Conservation (phyloP, 2,113 vertebrate species). For the Phoxinus phoxinus region DNA sequence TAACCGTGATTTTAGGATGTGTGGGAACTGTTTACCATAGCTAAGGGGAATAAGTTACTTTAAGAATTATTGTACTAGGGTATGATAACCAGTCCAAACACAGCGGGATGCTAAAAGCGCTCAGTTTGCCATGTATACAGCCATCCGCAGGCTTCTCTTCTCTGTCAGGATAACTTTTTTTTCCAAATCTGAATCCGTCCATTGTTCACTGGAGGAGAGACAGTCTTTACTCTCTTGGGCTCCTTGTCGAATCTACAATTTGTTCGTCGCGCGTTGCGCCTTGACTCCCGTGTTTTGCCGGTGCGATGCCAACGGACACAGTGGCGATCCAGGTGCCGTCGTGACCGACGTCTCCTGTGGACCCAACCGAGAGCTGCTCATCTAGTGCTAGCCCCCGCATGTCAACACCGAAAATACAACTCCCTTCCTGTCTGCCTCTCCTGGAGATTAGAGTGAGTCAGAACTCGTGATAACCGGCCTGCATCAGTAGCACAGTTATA, state of each 20-base stretch:
- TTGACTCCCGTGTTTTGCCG: background rate
- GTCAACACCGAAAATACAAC: slow-evolving; percentile 23
- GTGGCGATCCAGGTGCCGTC: background rate
- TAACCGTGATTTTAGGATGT: too few species aligned
- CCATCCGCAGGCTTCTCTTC: background rate
- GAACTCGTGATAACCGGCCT: background rate
- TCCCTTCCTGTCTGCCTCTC: slow-evolving; percentile 16
- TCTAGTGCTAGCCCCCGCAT: background rate
- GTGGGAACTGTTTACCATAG: background rate
- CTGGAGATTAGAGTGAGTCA: slow-evolving; percentile 39
- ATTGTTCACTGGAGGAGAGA: background rate
- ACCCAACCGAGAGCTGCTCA: slow-evolving; percentile 11
- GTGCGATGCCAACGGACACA: background rate
- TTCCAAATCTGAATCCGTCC: background rate
- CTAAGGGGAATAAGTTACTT: background rate
- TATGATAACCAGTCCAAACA: background rate
- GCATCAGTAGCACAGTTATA: slow-evolving; percentile 47
- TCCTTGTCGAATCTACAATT: background rate
- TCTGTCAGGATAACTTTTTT: too few species aligned
- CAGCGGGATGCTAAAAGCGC: background rate
- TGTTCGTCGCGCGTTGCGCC: background rate
- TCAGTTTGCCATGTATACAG: background rate
- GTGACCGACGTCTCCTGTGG: slow-evolving; percentile 1
- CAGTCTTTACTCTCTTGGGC: background rate
- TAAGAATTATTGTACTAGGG: background rate